Percentiles rank a stretch among this genome's conserved stretches.
Conservation (phyloP, 1,140 invertebrate genomes). For the Philaenus spumarius region DNA sequence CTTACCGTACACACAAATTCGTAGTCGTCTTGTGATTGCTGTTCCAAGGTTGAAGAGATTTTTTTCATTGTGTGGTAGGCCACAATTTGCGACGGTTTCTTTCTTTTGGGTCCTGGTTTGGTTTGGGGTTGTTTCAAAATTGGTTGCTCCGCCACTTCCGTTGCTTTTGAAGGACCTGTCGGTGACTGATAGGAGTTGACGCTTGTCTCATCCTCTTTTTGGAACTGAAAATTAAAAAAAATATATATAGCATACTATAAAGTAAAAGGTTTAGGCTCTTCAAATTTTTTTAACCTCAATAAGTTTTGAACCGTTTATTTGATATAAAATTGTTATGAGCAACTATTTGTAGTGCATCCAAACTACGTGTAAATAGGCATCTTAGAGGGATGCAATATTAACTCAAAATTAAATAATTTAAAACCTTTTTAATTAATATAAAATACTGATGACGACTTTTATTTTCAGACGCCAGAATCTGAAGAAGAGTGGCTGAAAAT, state of each 20-base stretch:
- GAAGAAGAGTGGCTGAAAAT: too few species aligned
- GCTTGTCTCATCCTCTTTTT: not conserved
- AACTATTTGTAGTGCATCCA: too few species aligned
- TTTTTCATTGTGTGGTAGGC: not conserved
- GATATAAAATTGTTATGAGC: too few species aligned
- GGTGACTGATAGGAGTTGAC: not conserved
- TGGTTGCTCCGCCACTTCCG: not conserved
- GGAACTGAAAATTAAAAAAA: not conserved
- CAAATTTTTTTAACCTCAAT: not conserved
- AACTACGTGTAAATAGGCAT: too few species aligned
- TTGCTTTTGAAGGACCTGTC: not conserved
- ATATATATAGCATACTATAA: not conserved
- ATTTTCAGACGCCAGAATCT: too few species aligned
- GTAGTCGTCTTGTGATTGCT: too few species aligned
- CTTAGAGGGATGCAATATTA: too few species aligned
- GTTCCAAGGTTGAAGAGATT: too few species aligned
- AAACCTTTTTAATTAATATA: too few species aligned
- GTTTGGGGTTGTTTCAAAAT: conserved; percentile 7
- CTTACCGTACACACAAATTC: too few species aligned
- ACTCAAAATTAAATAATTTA: too few species aligned
- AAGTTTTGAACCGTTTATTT: not conserved
- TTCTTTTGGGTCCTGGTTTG: conserved; percentile 10
- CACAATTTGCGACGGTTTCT: conserved; percentile 10
- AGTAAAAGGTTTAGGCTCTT: not conserved
- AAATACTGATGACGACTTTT: too few species aligned